These are phyloP conservation scores for Pipa parva DNA, from an alignment of 2,113 vertebrate species.

Conservation along the genomic window DNA sequence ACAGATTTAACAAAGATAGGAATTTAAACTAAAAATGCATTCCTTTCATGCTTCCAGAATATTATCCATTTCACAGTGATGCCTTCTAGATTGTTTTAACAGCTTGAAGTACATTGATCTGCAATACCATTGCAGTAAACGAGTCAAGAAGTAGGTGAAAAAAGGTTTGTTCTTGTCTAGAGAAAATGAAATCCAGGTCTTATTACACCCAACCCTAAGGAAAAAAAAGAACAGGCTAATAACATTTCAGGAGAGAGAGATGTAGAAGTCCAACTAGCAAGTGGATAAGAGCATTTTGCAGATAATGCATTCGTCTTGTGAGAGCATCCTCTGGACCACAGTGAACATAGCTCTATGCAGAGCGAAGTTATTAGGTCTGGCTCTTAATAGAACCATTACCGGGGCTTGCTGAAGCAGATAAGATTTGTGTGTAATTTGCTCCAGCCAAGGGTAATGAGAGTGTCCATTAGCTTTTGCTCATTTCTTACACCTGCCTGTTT, in stretches of 20 bases:
- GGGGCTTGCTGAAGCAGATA: conserved; percentile 27
- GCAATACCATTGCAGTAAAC: neutral
- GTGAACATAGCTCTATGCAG: conserved; percentile 5
- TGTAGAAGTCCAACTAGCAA: neutral
- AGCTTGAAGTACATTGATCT: neutral
- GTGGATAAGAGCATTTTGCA: conserved; percentile 3
- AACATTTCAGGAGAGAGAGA: neutral
- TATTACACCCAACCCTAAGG: neutral
- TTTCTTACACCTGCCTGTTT: conserved; percentile 31
- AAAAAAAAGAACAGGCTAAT: neutral
- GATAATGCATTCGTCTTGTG: conserved; percentile 21
- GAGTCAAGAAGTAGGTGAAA: neutral
- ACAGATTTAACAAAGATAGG: too few species aligned
- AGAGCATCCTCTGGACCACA: neutral
- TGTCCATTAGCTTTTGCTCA: conserved; percentile 25
- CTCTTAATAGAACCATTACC: conserved; percentile 35
- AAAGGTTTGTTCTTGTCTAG: neutral
- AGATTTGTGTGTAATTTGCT: conserved; percentile 36
- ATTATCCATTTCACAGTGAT: too few species aligned
- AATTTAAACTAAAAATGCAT: neutral
- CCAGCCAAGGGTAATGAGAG: conserved; percentile 36
- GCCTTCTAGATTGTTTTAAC: neutral
- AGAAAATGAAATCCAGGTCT: neutral
- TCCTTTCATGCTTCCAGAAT: too few species aligned
- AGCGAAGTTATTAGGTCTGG: conserved; percentile 15